Conservation (phyloP, 2,797 vertebrate species). For the Okamejei kenojei region DNA sequence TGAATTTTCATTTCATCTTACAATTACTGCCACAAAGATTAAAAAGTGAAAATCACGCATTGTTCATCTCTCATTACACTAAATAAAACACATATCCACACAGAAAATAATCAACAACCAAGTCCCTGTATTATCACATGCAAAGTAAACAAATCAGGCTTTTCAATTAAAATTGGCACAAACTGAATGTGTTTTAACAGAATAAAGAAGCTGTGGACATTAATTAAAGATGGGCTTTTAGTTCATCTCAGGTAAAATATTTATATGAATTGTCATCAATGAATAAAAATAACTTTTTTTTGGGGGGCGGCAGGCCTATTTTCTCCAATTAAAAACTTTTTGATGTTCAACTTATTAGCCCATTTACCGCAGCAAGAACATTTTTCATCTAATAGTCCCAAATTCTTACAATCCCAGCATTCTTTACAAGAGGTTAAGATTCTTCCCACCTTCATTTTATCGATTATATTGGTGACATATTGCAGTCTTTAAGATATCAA, state of each 20-base stretch:
- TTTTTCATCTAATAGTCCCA: neutral
- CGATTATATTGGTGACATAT: neutral
- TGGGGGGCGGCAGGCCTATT: neutral
- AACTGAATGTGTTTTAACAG: neutral
- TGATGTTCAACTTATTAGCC: neutral
- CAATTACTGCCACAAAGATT: neutral
- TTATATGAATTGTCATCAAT: neutral
- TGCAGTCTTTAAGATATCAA: neutral
- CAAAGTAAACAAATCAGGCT: neutral
- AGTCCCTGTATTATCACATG: neutral
- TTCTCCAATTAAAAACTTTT: neutral
- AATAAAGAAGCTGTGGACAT: neutral
- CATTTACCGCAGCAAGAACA: neutral
- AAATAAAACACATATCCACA: neutral
- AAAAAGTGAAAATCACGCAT: neutral
- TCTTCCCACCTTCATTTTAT: neutral
- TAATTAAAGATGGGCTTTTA: neutral
- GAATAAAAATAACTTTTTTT: neutral
- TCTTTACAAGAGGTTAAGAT: neutral
- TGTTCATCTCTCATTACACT: neutral
- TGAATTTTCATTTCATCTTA: constrained; percentile 22
- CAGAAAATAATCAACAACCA: neutral
- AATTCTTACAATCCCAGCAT: neutral
- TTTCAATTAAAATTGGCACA: neutral
- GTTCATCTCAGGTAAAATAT: neutral